Base-by-base conservation (phyloP, 2,888 invertebrate species). In the Folsomia candida region DNA sequence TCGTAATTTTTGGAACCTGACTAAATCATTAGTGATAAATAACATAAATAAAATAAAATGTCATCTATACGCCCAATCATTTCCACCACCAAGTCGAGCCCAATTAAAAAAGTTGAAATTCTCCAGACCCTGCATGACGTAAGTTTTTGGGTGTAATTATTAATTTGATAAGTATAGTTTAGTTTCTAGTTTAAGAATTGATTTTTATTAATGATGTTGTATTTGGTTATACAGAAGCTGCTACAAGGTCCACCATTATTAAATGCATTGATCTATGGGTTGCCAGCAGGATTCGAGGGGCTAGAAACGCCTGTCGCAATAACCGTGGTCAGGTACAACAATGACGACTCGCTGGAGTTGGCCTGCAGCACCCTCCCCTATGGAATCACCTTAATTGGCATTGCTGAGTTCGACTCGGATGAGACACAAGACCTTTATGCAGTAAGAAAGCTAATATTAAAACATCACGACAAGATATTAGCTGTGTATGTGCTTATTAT, bases 371-470 rank as follows among this genome's bases (percentile, higher is more conserved):
- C 71, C n/a, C 47, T 78, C 1, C 78, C 79, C 0, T 75, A 68
- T 70, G 79, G 79, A 2, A n/a, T 78, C 27, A 64, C 65, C 3
- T 64, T 79, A 18, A 74, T 79, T 47, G 79, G 79, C 2, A 67
- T 78, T 18, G 76, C 76, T 4, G 79, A 79, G 51, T 78, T 77
- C 70, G 76, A 76, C n/a, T 51, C 63, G 27, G 74, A 76, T 64
- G 78, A 79, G 51, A 73, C 73, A 25, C 76, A 77, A 68, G 76
- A 77, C 28, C 61, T 79, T 28, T 79, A 76, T 62, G 68, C 72
- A n/a, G 78, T 79, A 72, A 24, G 60, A 20, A 20, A 20, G n/a
- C 9, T 37, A 9, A 14, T 37, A 4, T 62, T 26, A 62, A 9
- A n/a, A n/a, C 27, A 62, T 11, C 2, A 62, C 20, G 27, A 28